Conservation (phyloP, 1,140 invertebrate species). For the Heliothis virescens region DNA sequence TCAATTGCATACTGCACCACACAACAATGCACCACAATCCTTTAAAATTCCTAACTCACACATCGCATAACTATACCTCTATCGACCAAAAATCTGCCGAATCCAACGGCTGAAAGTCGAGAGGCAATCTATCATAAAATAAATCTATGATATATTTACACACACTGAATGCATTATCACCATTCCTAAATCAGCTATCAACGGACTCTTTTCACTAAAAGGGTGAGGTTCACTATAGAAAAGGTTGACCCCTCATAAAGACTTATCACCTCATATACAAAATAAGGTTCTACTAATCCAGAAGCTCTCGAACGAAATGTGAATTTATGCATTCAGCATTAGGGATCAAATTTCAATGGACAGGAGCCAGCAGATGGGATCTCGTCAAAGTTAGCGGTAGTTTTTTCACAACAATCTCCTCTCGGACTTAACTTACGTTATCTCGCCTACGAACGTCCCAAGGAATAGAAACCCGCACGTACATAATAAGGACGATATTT, state of each 20-base stretch:
- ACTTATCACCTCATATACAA: conserved; percentile 86
- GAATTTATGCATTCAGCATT: conserved; percentile 60
- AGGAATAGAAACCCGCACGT: conserved; percentile 85
- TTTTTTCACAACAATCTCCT: conserved; percentile 85
- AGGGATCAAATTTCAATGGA: conserved; percentile 73
- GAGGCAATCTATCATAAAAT: conserved; percentile 81
- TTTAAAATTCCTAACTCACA: conserved; percentile 38
- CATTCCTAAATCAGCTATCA: conserved; percentile 86
- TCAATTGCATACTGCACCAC: conserved; percentile 56
- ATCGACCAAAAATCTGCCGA: conserved; percentile 40
- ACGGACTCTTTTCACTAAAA: conserved; percentile 86
- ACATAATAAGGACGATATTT: conserved; percentile 86
- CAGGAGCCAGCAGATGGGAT: conserved; percentile 66
- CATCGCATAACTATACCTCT: conserved; percentile 37
- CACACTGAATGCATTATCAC: conserved; percentile 83
- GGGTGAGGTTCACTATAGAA: conserved; percentile 84
- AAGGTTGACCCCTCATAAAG: conserved; percentile 86
- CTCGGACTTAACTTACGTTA: conserved; percentile 86
- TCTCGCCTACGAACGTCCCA: conserved; percentile 82
- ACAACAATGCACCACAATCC: conserved; percentile 43
- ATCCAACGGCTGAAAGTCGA: conserved; percentile 36
- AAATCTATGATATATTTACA: conserved; percentile 86
- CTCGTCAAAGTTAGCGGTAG: conserved; percentile 81
- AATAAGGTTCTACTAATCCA: conserved; percentile 85
- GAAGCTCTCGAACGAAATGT: conserved; percentile 60